Evolutionary conservation across 2,888 invertebrate genomes (phyloP), one percentile per base, ranked within the genome.

Genomic region (Argyresthia albistria): DNA sequence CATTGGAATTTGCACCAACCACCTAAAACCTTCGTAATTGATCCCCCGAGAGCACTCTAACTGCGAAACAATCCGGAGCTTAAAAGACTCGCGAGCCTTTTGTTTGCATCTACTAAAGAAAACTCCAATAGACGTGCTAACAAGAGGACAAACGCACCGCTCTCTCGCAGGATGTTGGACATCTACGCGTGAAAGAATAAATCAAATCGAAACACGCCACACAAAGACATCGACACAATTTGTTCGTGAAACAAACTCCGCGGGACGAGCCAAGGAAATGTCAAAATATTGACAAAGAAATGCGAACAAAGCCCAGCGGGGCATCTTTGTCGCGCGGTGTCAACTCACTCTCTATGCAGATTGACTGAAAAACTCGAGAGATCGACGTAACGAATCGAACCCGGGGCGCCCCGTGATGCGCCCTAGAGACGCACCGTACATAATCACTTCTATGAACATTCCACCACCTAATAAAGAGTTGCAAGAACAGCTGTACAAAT

Each of bases 281-380:
- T 87, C 87, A 86, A 81, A 87, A 86, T 86, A 87, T 87, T 86
- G 86, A 83, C 81, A 84, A 83, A 84, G 84, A 83, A 81, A 82
- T 72, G 73, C 58, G 70, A 67, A 84, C 87, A 86, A 86, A 81
- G 70, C 79, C 60, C 82, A 61, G 76, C 81, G 69, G 72, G 83
- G 63, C 63, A 69, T 70, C 81, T 74, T 82, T 83, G 82, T 82
- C 63, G 60, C 66, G 62, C 70, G 70, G 70, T 83, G 81, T 84
- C 82, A 83, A 80, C 81, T 84, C 76, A 80, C 80, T 83, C 55
- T 55, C 78, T 78, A 82, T 84, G 83, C 83, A 80, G 83, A 83
- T 84, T 74, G 73, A 69, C 67, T 69, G 67, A 78, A 83, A 81
- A 83, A 74, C 60, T 58, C 62, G 53, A 50, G 67, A 82, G 86